Evolutionary conservation across 1,140 invertebrate genomes (phyloP).

Genomic region (Chelonus insularis): DNA sequence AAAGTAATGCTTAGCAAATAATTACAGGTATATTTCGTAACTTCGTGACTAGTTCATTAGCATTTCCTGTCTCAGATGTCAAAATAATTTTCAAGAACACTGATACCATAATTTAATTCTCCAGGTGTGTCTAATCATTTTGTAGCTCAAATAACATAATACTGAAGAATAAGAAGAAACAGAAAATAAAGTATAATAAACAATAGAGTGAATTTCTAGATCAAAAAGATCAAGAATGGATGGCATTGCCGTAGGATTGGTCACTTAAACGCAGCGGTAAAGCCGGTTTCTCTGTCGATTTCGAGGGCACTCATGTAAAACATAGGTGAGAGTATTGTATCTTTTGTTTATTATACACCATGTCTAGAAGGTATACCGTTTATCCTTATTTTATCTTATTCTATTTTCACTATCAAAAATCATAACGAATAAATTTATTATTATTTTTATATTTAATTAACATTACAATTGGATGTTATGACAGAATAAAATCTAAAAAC

Average conservation of each 20-base stretch:
- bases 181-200: neutral
- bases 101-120: no score
- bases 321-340: neutral
- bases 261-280: constrained; percentile 16
- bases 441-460: no score
- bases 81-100: no score
- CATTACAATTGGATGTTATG: neutral
- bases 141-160: no score
- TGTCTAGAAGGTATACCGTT: neutral
- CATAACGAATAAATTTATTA: no score
- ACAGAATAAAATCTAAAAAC: neutral
- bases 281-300: constrained; percentile 24
- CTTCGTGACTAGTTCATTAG: neutral
- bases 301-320: constrained; percentile 18
- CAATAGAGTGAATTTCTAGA: neutral
- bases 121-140: no score
- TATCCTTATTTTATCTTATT: no score
- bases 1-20: neutral
- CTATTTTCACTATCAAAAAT: no score
- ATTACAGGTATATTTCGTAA: neutral
- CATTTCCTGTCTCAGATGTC: neutral
- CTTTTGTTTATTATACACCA: neutral
- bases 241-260: constrained; percentile 22
- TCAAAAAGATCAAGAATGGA: neutral
- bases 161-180: neutral